A percentile compares a stretch with the other conserved stretches of the same genome.
Conservation (phyloP, 2,113 vertebrate genomes). For the Salvelinus sp. region DNA sequence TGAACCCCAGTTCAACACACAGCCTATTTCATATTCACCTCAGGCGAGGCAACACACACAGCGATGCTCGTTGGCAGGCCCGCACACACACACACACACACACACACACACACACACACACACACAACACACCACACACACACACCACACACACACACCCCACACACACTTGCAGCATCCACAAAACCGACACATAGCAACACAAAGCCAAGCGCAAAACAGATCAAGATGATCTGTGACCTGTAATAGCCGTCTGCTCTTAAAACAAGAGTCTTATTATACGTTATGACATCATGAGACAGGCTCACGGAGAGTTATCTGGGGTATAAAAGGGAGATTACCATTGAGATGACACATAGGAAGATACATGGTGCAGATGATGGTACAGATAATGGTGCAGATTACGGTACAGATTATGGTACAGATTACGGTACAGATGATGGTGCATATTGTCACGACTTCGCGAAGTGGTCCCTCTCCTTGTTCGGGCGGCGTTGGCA, state of each 20-base stretch:
- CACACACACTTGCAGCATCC: background rate
- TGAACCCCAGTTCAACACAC: slow-evolving; percentile 15
- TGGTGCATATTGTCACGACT: slow-evolving; percentile 24
- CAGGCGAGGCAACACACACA: slow-evolving; percentile 26
- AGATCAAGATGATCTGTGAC: background rate
- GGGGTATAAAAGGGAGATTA: slow-evolving; percentile 27
- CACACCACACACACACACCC: slow-evolving; percentile 9
- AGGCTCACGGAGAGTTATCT: slow-evolving; percentile 43
- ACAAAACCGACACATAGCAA: background rate
- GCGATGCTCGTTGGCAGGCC: background rate
- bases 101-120: slow-evolving; percentile 14
- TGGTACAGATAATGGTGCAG: background rate
- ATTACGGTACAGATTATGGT: slow-evolving; percentile 52
- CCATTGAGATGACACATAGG: slow-evolving; percentile 45
- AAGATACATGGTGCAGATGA: slow-evolving; percentile 68
- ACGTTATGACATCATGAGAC: slow-evolving; percentile 67
- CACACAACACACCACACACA: slow-evolving; percentile 15
- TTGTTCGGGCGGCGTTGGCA: too few species aligned
- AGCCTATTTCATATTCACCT: slow-evolving; percentile 42
- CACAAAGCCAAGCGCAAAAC: background rate
- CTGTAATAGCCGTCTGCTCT: background rate
- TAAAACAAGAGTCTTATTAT: slow-evolving; percentile 56
- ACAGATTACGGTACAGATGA: slow-evolving; percentile 55
- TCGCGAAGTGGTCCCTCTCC: too few species aligned
- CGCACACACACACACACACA: slow-evolving; percentile 5